Percentiles rank a stretch among this genome's conserved stretches.
Evolutionary conservation across 2,797 vertebrate species (phyloP).

Genomic region (Otolemur crassicaudatus): DNA sequence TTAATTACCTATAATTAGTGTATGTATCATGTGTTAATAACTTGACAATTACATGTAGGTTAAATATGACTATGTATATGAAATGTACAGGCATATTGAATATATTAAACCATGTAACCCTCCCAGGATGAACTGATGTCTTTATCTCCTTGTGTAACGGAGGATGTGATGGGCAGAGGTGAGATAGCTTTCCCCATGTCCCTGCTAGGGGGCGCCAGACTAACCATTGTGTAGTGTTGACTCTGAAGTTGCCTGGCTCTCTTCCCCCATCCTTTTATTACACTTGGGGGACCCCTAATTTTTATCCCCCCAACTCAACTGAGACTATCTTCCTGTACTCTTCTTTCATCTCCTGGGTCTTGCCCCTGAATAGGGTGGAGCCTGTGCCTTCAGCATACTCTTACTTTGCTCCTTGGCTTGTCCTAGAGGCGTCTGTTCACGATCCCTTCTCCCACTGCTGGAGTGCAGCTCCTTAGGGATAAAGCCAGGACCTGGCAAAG

Average conservation of each 20-base stretch:
- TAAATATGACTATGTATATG: background rate
- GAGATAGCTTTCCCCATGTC: background rate
- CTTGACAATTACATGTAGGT: background rate
- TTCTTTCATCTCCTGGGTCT: background rate
- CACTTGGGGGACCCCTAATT: background rate
- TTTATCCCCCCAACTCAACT: background rate
- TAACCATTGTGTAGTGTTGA: background rate
- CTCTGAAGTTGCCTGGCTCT: too few species aligned
- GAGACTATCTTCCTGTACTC: background rate
- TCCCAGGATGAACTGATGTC: background rate
- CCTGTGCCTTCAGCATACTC: too few species aligned
- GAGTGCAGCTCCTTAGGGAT: background rate
- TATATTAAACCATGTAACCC: background rate
- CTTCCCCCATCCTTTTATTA: background rate
- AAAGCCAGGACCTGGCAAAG: background rate
- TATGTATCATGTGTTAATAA: background rate
- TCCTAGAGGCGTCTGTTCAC: background rate
- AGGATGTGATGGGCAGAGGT: background rate
- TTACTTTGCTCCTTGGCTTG: background rate
- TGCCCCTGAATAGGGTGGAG: background rate
- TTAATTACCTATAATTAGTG: background rate
- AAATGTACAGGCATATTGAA: background rate
- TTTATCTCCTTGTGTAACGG: background rate
- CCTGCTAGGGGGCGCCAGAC: background rate
- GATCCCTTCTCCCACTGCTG: rapidly evolving